These are phyloP conservation scores for Saccostrea cuccullata DNA, from an alignment of 1,140 invertebrate genomes.

Conservation along the genomic window DNA sequence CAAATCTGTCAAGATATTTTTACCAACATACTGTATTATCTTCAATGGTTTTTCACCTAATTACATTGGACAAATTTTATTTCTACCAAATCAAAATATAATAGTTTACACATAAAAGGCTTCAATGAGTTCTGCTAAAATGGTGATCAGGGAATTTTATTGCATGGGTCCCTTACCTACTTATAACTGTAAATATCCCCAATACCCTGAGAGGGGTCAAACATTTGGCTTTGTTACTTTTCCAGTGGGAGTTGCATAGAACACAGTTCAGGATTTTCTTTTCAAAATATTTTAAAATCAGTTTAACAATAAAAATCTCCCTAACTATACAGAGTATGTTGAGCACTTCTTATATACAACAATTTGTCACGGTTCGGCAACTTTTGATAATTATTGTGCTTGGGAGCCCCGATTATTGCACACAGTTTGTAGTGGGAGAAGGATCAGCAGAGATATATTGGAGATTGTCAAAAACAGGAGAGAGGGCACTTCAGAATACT, in stretches of 20 bases:
- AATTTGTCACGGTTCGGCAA: background rate
- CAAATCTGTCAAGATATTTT: background rate
- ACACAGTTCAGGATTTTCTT: background rate
- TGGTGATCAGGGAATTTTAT: background rate
- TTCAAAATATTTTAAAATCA: background rate
- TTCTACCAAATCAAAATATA: background rate
- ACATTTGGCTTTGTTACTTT: background rate
- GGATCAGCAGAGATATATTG: background rate
- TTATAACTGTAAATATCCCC: background rate
- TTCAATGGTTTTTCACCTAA: background rate
- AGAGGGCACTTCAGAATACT: background rate
- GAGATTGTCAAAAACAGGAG: conserved; percentile 3
- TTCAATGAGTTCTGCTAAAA: background rate
- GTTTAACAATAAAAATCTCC: background rate
- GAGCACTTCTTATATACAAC: conserved; percentile 5
- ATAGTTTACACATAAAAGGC: background rate
- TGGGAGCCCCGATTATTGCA: background rate
- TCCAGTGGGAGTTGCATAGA: conserved; percentile 1
- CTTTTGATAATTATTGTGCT: background rate
- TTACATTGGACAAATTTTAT: background rate
- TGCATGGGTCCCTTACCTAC: background rate
- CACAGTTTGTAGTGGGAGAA: background rate
- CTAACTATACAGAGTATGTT: background rate
- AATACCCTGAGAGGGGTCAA: background rate
- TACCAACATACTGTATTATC: background rate